A percentile compares a stretch with the other conserved stretches of the same genome.
phyloP scores from a whole-genome alignment of 2,888 invertebrate genomes.

The Orthosia gothica region DNA sequence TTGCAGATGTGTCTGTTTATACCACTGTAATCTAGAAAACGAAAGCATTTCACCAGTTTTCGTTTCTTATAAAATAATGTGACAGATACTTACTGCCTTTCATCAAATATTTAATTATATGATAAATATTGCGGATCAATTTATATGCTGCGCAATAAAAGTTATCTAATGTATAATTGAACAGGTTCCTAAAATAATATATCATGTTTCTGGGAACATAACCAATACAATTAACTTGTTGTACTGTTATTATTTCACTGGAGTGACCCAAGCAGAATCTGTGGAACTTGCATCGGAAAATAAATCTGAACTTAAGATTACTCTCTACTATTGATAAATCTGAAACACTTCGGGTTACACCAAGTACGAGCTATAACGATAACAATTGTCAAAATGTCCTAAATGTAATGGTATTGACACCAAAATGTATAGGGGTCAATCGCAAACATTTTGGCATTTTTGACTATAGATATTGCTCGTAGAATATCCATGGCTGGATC shows the following conservation, averaged over 20 bases:
- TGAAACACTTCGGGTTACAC: no score
- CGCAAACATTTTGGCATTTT: no score
- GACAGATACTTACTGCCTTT: background rate
- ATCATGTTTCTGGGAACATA: no score
- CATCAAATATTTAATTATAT: background rate
- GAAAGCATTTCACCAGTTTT: background rate
- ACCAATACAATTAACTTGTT: no score
- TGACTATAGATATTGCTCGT: no score
- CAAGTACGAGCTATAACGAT: no score
- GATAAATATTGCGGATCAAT: conserved; percentile 18
- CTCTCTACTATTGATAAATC: background rate
- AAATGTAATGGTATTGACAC: no score
- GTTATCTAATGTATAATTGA: conserved; percentile 12
- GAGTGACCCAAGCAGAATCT: no score
- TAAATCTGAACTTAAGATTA: no score
- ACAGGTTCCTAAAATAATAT: conserved; percentile 7
- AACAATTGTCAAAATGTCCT: no score
- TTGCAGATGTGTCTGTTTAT: conserved; percentile 9
- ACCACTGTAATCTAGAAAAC: conserved; percentile 2
- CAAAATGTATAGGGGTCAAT: no score
- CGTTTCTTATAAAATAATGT: background rate
- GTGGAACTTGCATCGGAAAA: background rate
- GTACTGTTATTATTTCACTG: background rate
- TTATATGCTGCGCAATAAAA: conserved; percentile 31
- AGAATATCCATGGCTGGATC: no score